Evolutionary conservation across 35 echinoderm and acorn worm genomes (phyloP).

Genomic region (Apostichopus californicus): DNA sequence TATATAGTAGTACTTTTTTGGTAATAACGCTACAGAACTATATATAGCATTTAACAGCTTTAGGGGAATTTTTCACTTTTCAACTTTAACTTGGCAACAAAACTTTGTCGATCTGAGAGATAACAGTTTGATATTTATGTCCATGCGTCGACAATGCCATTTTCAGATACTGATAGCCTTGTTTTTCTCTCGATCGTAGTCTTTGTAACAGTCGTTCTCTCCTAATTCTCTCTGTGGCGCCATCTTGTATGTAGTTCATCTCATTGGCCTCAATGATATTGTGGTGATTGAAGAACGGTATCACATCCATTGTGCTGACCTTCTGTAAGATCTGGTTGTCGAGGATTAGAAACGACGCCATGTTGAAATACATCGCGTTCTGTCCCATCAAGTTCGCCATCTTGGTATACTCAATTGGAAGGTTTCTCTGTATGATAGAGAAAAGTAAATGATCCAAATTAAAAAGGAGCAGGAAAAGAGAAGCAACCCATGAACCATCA

Average conservation of each 20-base stretch:
- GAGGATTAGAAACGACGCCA: slow-evolving; percentile 58
- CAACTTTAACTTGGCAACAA: slow-evolving; percentile 31
- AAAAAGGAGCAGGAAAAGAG: too few relatives aligned
- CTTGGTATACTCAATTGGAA: not conserved
- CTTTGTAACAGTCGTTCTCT: slow-evolving; percentile 46
- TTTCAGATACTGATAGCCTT: slow-evolving; percentile 55
- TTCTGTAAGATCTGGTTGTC: slow-evolving; percentile 63
- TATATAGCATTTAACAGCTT: not conserved
- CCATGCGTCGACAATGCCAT: slow-evolving; percentile 48
- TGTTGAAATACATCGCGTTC: slow-evolving; percentile 47
- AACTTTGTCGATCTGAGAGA: slow-evolving; percentile 38
- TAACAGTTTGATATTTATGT: slow-evolving; percentile 45
- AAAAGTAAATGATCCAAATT: not conserved
- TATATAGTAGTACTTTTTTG: not conserved
- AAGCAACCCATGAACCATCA: too few relatives aligned
- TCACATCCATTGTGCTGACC: slow-evolving; percentile 16
- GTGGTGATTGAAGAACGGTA: slow-evolving; percentile 34
- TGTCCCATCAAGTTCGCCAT: slow-evolving; percentile 18
- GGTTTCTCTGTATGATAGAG: not conserved
- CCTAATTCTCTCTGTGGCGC: slow-evolving; percentile 56
- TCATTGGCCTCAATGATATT: slow-evolving; percentile 7
- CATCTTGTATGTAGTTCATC: slow-evolving; percentile 38
- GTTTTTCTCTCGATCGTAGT: slow-evolving; percentile 24
- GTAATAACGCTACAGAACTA: not conserved
- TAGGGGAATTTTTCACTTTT: not conserved